A percentile compares a stretch with the other conserved stretches of the same genome.
These are phyloP conservation scores for Rapana venosa DNA, from an alignment of 2,888 invertebrate species.

Conservation along the genomic window DNA sequence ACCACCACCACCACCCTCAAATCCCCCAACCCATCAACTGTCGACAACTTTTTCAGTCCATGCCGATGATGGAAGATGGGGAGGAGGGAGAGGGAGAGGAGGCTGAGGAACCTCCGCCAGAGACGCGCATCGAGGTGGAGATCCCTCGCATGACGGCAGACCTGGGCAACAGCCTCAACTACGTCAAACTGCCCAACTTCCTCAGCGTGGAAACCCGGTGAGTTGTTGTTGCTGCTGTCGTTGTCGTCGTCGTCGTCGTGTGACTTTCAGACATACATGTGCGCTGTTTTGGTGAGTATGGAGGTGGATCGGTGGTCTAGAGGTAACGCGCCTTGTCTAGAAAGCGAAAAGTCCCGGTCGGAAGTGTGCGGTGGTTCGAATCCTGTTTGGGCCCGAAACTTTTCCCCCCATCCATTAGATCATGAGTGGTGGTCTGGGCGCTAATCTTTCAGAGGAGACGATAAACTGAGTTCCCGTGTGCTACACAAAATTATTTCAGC, in stretches of 20 bases:
- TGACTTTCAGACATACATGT: background rate
- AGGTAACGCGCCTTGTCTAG: no score
- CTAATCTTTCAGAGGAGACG: no score
- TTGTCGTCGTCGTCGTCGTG: background rate
- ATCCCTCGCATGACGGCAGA: conserved; percentile 96
- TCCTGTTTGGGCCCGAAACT: no score
- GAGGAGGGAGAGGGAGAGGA: conserved; percentile 79
- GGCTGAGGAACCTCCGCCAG: conserved; percentile 87
- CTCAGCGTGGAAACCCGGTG: conserved; percentile 93
- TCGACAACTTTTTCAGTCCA: conserved; percentile 23
- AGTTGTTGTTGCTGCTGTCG: background rate
- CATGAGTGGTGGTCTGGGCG: no score
- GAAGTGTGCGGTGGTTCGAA: no score
- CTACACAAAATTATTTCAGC: no score
- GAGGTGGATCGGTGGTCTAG: no score
- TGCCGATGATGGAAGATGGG: conserved; percentile 57
- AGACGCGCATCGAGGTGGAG: conserved; percentile 96
- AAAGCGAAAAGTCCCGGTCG: no score
- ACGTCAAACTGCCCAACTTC: conserved; percentile 98
- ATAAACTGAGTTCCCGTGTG: no score
- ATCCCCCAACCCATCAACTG: no score
- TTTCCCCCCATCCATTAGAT: no score
- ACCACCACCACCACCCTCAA: background rate
- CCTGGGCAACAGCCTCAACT: conserved; percentile 88
- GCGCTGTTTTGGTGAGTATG: no score